These are phyloP conservation scores for Agonopterix subpropinquella DNA, from an alignment of 2,888 invertebrate species.

Conservation along the genomic window DNA sequence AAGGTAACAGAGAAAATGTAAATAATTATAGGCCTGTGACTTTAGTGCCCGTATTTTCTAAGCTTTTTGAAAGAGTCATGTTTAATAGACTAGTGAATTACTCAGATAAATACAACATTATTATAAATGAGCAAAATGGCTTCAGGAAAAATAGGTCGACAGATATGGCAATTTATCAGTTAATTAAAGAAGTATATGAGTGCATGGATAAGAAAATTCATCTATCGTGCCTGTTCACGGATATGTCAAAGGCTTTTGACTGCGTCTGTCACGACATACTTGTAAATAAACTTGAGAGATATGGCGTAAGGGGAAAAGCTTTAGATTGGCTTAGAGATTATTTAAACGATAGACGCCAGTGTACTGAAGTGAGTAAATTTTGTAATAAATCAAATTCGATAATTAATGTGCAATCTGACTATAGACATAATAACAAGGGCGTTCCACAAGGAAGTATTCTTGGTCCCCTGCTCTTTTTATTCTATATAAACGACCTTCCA, in stretches of 20 bases:
- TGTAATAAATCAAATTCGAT: not conserved
- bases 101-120: constrained; percentile 1
- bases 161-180: constrained; percentile 25
- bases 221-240: not conserved
- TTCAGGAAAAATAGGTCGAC: not conserved
- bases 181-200: constrained; percentile 2
- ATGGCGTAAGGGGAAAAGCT: not conserved
- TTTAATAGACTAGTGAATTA: not conserved
- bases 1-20: not conserved
- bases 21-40: constrained; percentile 1
- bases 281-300: not conserved
- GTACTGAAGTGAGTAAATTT: not conserved
- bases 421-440: not conserved
- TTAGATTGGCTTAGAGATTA: not conserved
- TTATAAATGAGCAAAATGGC: constrained; percentile 4
- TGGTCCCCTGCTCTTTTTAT: not conserved
- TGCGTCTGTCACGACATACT: not conserved
- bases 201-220: not conserved
- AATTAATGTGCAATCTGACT: not conserved
- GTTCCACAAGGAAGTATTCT: not conserved
- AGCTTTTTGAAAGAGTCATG: constrained; percentile 2
- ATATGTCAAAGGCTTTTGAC: not conserved
- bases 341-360: not conserved
- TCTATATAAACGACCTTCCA: constrained; percentile 1
- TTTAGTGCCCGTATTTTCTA: not conserved